Evolutionary conservation across 1,140 invertebrate genomes (phyloP).

Genomic region (Nephotettix cincticeps): DNA sequence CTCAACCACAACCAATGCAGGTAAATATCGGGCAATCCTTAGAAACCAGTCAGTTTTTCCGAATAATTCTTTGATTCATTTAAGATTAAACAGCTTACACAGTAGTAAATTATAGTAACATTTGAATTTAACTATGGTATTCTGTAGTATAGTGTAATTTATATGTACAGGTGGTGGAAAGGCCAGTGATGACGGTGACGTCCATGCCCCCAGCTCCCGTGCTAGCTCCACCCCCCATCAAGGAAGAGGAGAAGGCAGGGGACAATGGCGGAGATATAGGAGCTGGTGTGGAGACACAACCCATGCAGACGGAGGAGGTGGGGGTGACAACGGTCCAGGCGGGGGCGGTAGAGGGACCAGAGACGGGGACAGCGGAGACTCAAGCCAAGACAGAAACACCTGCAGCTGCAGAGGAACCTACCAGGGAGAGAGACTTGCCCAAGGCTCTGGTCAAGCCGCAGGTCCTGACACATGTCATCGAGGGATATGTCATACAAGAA

Average conservation of each 20-base stretch:
- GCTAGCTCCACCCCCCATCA: not conserved
- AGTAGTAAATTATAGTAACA: no score
- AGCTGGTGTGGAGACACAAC: not conserved
- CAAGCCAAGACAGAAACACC: not conserved
- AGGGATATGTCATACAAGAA: constrained; percentile 96
- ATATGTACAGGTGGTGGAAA: constrained; percentile 46
- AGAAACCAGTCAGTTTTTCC: no score
- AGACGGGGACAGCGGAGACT: not conserved
- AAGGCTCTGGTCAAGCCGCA: constrained; percentile 96
- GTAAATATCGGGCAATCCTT: no score
- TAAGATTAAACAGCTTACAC: no score
- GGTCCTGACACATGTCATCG: constrained; percentile 94
- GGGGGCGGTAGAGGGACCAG: no score
- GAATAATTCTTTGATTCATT: no score
- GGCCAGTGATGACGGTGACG: constrained; percentile 57
- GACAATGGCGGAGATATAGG: not conserved
- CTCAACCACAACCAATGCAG: no score
- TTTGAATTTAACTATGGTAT: no score
- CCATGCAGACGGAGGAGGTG: no score
- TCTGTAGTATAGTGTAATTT: no score
- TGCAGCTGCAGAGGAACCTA: constrained; percentile 53
- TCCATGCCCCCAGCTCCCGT: constrained; percentile 47
- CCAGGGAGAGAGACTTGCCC: constrained; percentile 57
- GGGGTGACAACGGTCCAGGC: no score
- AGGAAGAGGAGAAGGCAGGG: not conserved